Evolutionary conservation across 23 tunicate genomes (phyloP), one percentile per base, ranked within the genome.

Genomic region (Ascidia mentula): DNA sequence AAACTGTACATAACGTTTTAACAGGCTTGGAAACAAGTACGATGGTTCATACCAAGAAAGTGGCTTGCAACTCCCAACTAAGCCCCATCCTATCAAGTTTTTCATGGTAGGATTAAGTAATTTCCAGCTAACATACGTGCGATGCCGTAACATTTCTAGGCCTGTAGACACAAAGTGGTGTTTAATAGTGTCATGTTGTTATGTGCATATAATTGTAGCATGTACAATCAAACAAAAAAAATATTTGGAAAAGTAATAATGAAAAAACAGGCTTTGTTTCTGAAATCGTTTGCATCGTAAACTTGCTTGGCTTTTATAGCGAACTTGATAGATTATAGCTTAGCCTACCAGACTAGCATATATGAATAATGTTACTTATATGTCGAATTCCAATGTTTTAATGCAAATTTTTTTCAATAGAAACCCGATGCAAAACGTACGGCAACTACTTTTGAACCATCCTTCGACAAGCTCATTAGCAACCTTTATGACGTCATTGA

Each of bases 1-100:
- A 4, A 31, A 37, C 9, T 36, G 18, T 30, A 15, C 38, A 2
- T 75, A 3, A 20, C 13, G 59, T 75, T 39, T 71, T 15, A 32
- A 40, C 37, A 91, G 97, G 17, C 75, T 59, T 42, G 97, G 97
- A 20, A 91, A 91, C 79, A 91, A 86, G 40, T 91, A 91, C 77
- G 97, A 91, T 65, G 75, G 45, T 0, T 73, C 84, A 18, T 91
- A 91, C 45, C 84, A 74, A 24, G 87, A 86, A 4, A 91, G 97
- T 82, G 97, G 97, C 36, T 60, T 85, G 76, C 84, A 91, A 34
- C 80, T 87, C 60, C 97, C 97, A 70, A 78, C 90, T 0, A 86
- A 75, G 37, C 87, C 82, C 12, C 90, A 84, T 32, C 97, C 90
- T 18, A 26, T 91, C 30, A 86, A 84, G 31, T 81, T 91, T 33